Conservation (phyloP, 2,797 vertebrate genomes). For the Scyliorhinus canicula region DNA sequence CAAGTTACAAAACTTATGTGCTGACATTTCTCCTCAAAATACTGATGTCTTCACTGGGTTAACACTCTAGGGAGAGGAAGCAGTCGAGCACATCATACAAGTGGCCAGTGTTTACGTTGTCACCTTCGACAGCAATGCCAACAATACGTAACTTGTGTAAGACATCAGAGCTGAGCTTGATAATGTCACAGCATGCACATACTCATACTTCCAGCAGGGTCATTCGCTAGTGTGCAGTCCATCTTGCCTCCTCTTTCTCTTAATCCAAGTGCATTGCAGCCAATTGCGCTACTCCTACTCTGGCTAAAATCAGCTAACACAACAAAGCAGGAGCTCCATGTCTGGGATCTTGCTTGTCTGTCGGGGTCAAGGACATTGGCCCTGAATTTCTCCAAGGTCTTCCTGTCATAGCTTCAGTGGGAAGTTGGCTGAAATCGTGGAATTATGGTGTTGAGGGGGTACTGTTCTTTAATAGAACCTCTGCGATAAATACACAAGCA, state of each 20-base stretch:
- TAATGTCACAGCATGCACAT: neutral
- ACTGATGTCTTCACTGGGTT: neutral
- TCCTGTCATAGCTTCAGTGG: neutral
- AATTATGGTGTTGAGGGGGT: neutral
- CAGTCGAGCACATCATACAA: neutral
- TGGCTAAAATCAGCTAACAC: neutral
- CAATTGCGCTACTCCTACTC: neutral
- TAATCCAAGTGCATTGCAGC: neutral
- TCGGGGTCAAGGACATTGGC: neutral
- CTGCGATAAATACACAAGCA: neutral
- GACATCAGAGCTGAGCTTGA: neutral
- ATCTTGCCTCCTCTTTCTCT: neutral
- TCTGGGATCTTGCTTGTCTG: neutral
- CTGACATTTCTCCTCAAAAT: neutral
- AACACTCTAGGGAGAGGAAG: neutral
- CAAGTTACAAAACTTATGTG: neutral
- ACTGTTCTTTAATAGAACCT: neutral
- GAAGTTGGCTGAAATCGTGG: neutral
- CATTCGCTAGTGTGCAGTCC: neutral
- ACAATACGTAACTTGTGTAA: neutral
- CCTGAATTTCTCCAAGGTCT: neutral
- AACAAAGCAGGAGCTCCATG: neutral
- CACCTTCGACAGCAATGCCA: neutral
- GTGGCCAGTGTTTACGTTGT: neutral
- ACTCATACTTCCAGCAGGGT: neutral